These are phyloP conservation scores for Zophobas atratus DNA, from an alignment of 1,140 invertebrate species.

Conservation along the genomic window DNA sequence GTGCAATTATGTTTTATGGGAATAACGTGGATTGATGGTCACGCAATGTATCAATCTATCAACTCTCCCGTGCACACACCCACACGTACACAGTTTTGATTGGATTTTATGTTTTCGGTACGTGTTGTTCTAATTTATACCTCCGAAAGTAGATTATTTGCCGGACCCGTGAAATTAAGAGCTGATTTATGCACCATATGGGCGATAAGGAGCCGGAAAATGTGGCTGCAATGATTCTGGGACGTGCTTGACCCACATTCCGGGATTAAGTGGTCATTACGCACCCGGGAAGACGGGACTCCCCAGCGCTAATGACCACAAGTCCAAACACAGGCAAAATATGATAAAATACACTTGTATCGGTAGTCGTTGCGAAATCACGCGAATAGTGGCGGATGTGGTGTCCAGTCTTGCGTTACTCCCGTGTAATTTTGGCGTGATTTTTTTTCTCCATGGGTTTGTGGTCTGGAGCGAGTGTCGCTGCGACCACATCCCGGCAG, in stretches of 20 bases:
- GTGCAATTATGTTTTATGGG: conserved; percentile 47
- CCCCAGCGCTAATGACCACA: background rate
- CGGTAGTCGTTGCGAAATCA: too few relatives aligned
- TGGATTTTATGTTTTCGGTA: conserved; percentile 15
- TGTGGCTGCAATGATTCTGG: conserved; percentile 3
- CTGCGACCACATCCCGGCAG: too few relatives aligned
- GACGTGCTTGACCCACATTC: conserved; percentile 32
- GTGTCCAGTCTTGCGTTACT: too few relatives aligned
- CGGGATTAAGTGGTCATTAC: conserved; percentile 14
- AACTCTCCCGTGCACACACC: conserved; percentile 32
- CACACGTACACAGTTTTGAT: conserved; percentile 14
- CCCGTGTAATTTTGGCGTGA: too few relatives aligned
- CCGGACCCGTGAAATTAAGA: background rate
- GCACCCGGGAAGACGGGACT: background rate
- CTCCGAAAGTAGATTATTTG: background rate
- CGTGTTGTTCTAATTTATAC: conserved; percentile 17
- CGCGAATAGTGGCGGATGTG: too few relatives aligned
- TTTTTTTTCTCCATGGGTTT: too few relatives aligned
- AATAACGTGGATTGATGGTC: conserved; percentile 40
- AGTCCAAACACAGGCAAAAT: too few relatives aligned
- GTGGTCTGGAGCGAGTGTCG: too few relatives aligned
- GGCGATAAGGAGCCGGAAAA: conserved; percentile 32
- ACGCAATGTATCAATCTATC: conserved; percentile 45
- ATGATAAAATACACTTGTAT: too few relatives aligned
- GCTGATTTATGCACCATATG: conserved; percentile 25